Evolutionary conservation across 1,140 invertebrate genomes (phyloP), one percentile per base, ranked within the genome.

Genomic region (Nilaparvata lugens): DNA sequence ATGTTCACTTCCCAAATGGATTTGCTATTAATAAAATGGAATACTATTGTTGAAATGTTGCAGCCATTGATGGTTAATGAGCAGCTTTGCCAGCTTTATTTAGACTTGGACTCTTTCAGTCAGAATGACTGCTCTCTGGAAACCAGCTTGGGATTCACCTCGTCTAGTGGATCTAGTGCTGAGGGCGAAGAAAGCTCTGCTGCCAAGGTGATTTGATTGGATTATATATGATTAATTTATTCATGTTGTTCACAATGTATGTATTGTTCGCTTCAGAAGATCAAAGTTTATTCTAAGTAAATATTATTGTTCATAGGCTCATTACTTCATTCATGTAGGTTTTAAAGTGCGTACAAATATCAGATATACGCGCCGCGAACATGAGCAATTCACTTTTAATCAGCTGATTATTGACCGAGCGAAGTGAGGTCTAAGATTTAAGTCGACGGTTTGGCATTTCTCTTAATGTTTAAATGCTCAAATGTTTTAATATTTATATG

Each of bases 41-140:
- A 13, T 31, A 23, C 31, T 52, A 16, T 6, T 4, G 31, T 18
- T 2, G 21, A 40, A 58, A 65, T 31, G 52, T 75, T 75, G 28
- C 76, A 89, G 78, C 84, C 87, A 0, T 64, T 74, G 1, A 64
- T 86, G 56, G 85, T 91, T 0, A 87, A 87, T 65, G 83, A 88
- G 57, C 87, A 89, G 69, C 67, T 91, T 4, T 76, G 74, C 57
- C 85, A 87, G 65, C 71, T 89, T 0, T 88, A 87, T 61, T 63
- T 81, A 25, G 86, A 89, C 65, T 73, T 88, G 31, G 79, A 85
- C 62, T 82, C 81, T 1, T 69, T 78, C 18, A 18, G 45, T 74
- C 77, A 0, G 73, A 78, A 1, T 76, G 79, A 65, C 71, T 84
- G 21, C 76, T 78, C 13, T 72, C 86, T 7, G 83, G 85, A 56